Evolutionary conservation across 2,797 vertebrate genomes (phyloP), one percentile per base, ranked within the genome.

Genomic region (Melanotaenia boesemani): DNA sequence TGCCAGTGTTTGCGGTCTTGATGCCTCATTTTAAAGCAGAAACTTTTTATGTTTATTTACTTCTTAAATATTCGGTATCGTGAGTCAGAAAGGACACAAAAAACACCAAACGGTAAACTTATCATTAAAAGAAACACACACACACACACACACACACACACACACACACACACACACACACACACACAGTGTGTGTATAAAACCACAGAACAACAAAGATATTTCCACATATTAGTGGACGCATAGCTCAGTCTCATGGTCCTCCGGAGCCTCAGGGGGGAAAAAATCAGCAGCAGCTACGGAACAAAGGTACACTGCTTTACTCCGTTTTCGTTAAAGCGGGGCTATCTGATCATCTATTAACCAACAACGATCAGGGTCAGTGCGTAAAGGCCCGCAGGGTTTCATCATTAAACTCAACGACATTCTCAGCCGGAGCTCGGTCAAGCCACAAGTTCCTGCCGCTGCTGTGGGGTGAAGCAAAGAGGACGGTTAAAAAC

Each of bases 311-410:
- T 32, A 54, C 2, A 57, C 56, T 63, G 80, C 75, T 8, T 59
- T 2, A 72, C 74, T 84, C 71, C 79, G 84, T 85, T 82, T 67
- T 50, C 2, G 63, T 80, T 73, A 64, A 85, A 76, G 80, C 80
- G 6, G 28, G 71, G 79, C 63, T 55, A 41, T 68, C 63, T 70
- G 81, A 88, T 63, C 87, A 92, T 60, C 57, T 67, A 94, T 94
- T 93, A 93, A 94, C 93, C 86, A 89, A 84, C 81, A 28, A 82
- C 54, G 86, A 77, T 86, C 74, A 9, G 91, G 91, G 83, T 94
- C 90, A 91, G 87, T 24, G 89, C 82, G 64, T 63, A 70, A 61
- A 79, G 79, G 82, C 86, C 64, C 67, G 3, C 70, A 20, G 58
- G 81, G 77, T 13, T 91, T 80, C 85, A 85, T 65, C 82, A 83